A percentile compares a stretch with the other conserved stretches of the same genome.
Conservation (phyloP, 2,797 vertebrate genomes). For the Anguilla obscura region DNA sequence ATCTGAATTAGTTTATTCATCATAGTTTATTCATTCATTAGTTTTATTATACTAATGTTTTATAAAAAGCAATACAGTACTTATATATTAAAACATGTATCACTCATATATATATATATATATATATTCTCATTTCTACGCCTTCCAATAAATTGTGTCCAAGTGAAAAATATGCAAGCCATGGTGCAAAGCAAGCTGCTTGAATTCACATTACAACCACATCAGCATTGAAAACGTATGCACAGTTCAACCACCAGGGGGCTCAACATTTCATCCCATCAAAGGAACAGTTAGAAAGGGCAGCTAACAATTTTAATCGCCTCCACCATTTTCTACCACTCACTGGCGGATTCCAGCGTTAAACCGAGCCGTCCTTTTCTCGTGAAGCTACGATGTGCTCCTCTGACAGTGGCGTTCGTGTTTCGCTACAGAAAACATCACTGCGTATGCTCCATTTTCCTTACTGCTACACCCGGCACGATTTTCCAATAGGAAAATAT, state of each 20-base stretch:
- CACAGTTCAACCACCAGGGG: slow-evolving; percentile 32
- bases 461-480: not conserved
- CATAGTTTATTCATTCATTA: not conserved
- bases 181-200: not conserved
- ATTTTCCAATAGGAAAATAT: slow-evolving; percentile 8
- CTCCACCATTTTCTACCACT: slow-evolving; percentile 27
- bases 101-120: not conserved
- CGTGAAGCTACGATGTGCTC: not conserved
- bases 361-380: not conserved
- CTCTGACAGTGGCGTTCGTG: not conserved
- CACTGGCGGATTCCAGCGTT: not conserved
- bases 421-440: not conserved
- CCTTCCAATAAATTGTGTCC: not conserved
- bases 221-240: not conserved
- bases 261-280: slow-evolving; percentile 13
- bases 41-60: not conserved
- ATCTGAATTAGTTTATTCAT: not conserved
- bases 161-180: not conserved
- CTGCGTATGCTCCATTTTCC: not conserved
- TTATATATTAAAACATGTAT: not conserved
- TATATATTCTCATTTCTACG: not conserved
- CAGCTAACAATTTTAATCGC: slow-evolving; percentile 13
- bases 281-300: not conserved
- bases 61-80: not conserved
- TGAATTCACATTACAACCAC: not conserved